Conservation (phyloP, 2,888 invertebrate genomes). For the Merodon equestris region DNA sequence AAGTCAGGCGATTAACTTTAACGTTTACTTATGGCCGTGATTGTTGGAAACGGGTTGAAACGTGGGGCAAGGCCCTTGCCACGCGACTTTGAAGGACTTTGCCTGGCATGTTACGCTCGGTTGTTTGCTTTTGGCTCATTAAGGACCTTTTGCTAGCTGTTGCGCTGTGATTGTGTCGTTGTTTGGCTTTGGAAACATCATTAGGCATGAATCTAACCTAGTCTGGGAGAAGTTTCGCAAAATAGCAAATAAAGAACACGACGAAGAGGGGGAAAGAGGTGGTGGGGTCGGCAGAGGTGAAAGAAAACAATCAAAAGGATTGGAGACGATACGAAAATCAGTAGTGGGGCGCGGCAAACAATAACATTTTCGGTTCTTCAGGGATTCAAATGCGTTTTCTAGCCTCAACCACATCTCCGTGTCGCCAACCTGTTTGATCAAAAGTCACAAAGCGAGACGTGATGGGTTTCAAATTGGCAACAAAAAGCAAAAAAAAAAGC, state of each 20-base stretch:
- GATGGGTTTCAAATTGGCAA: constrained; percentile 35
- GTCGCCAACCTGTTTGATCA: constrained; percentile 51
- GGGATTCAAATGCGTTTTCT: constrained; percentile 25
- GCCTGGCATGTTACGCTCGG: background rate
- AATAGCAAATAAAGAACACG: too few relatives aligned
- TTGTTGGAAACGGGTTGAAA: constrained; percentile 31
- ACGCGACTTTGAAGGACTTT: constrained; percentile 4
- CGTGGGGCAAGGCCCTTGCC: background rate
- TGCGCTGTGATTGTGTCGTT: constrained; percentile 16
- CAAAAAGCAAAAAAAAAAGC: constrained; percentile 4
- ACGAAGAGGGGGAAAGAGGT: too few relatives aligned
- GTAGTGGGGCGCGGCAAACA: too few relatives aligned
- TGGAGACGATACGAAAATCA: too few relatives aligned
- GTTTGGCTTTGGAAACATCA: constrained; percentile 48
- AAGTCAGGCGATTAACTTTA: constrained; percentile 55
- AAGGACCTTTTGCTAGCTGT: constrained; percentile 48
- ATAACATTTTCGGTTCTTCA: background rate
- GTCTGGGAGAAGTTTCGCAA: constrained; percentile 18
- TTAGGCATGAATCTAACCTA: constrained; percentile 49
- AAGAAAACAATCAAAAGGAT: too few relatives aligned
- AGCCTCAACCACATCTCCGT: background rate
- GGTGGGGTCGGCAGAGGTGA: too few relatives aligned
- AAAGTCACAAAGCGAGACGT: background rate
- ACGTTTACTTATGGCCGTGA: constrained; percentile 44
- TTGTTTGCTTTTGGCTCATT: constrained; percentile 58